Conservation (phyloP, 2,113 vertebrate genomes). For the Corvus cornix region DNA sequence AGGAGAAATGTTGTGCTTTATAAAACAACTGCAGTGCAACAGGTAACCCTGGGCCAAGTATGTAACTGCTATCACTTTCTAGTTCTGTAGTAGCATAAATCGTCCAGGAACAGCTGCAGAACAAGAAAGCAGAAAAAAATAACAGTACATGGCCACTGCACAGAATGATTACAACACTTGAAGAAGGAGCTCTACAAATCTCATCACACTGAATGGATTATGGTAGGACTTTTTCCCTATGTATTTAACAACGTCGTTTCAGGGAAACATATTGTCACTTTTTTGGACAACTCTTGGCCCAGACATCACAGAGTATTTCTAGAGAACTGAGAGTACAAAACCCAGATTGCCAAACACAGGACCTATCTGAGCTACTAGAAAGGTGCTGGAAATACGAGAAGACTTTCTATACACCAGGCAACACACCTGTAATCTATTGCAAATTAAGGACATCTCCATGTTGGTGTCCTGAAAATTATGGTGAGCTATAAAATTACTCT, state of each 20-base stretch:
- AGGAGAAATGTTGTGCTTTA: neutral
- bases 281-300: neutral
- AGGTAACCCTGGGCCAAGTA: neutral
- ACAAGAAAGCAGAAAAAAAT: neutral
- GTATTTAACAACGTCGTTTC: neutral
- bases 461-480: neutral
- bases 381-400: neutral
- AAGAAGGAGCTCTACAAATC: neutral
- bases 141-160: neutral
- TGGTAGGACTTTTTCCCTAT: neutral
- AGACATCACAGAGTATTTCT: neutral
- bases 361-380: neutral
- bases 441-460: neutral
- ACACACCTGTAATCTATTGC: neutral
- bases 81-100: neutral
- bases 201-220: neutral
- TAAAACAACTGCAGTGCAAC: neutral
- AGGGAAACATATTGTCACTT: neutral
- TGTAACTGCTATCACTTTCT: neutral
- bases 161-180: neutral
- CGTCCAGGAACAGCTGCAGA: neutral
- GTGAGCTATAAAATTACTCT: neutral
- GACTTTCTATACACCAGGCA: neutral
- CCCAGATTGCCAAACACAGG: neutral
- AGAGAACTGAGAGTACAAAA: neutral